A percentile compares a stretch with the other conserved stretches of the same genome.
phyloP scores from a whole-genome alignment of 2,113 vertebrate genomes.

The Pycnonotus jocosus region DNA sequence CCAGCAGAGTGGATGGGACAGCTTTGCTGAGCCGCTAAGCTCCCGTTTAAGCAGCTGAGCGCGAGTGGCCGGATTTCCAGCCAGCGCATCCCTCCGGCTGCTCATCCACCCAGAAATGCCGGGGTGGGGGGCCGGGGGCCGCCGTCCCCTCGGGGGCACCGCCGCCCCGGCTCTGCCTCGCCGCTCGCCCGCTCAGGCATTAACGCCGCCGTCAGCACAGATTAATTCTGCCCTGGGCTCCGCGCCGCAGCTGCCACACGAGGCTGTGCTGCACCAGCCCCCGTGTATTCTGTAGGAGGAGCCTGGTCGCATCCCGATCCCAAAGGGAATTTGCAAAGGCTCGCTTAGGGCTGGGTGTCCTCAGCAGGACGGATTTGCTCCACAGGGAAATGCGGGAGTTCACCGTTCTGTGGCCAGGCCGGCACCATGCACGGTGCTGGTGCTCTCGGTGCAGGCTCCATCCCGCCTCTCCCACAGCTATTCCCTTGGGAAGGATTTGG shows the following conservation, averaged over 20 bases:
- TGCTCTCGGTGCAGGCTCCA: not conserved
- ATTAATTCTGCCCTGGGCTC: not conserved
- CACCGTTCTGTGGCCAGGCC: not conserved
- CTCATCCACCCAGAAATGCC: not conserved
- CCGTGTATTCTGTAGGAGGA: not conserved
- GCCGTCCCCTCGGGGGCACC: not conserved
- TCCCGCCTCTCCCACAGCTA: not conserved
- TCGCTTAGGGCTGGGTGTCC: not conserved
- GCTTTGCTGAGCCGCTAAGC: constrained; percentile 15
- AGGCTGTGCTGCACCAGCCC: accelerated
- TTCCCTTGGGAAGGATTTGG: not conserved
- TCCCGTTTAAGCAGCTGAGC: not conserved
- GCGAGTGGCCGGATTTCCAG: not conserved
- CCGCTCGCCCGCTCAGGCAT: not conserved
- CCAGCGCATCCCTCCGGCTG: not conserved
- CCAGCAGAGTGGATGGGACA: not conserved
- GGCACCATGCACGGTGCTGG: too few relatives aligned
- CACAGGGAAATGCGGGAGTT: not conserved
- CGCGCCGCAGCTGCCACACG: accelerated
- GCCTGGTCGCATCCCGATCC: accelerated
- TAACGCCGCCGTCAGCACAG: not conserved
- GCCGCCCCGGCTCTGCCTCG: not conserved
- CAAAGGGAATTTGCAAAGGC: not conserved
- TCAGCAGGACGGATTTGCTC: accelerated
- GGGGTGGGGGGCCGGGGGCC: not conserved